Base-by-base conservation (phyloP, 2,113 vertebrate genomes). In the Equus przewalskii region DNA sequence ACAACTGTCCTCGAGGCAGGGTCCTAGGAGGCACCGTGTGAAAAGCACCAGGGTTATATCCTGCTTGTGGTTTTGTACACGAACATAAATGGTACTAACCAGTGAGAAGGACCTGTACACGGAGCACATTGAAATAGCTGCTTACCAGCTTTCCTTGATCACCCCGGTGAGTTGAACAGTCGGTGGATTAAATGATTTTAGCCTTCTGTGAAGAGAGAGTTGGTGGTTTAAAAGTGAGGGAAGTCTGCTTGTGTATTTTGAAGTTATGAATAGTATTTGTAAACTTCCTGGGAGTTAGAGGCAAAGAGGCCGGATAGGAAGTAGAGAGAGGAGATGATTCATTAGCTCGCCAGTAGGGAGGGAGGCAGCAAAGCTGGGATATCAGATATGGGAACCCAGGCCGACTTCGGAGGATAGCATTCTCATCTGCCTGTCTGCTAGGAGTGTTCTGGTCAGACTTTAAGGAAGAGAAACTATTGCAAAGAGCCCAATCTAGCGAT, bases 101-200 rank as follows among this genome's bases (percentile, higher is more conserved):
- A 91, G 30, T 33, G 4, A 10, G 36, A 89, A 49, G 81, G 70
- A 30, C 36, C 33, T 93, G 19, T 33, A 2, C 0, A 1, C 3
- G 62, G 33, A 69, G 14, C 21, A 8, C 10, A 0, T 1, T 44
- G 54, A 94, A 70, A 54, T 62, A 94, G 64, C 14, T 60, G 49
- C 18, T 76, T 72, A 22, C 11, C 30, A 44, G 21, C 41, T 78
- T 60, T 70, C n/a, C 44, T 82, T 26, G 14, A 26, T 16, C 67
- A 90, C 14, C 16, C 54, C 46, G 97, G 85, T 93, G 73, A 97
- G 87, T 78, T 85, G 75, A 62, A n/a, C 51, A 92, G 72, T 56
- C 19, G 13, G 12, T 64, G 36, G 11, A 21, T 44, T 21, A 65
- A 82, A 36, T 60, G 54, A 49, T 65, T 88, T 70, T 33, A 14